phyloP scores from a whole-genome alignment of 1,140 invertebrate species.

The Trachelipus rathkii region DNA sequence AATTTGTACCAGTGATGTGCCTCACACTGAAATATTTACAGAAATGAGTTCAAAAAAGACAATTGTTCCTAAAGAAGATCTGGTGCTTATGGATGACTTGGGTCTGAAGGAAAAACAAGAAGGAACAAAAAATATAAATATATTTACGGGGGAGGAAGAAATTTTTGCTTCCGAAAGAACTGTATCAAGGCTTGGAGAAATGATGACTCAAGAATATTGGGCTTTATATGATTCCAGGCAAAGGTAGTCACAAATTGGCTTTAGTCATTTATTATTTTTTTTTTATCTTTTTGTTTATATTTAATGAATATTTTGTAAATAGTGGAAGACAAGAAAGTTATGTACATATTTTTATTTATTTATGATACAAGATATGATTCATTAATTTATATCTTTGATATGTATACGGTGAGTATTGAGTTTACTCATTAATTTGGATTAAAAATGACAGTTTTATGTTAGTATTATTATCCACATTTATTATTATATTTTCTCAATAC shows the following conservation, averaged over 20 bases:
- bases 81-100: constrained; percentile 90
- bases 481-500: no score
- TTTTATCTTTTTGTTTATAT: no score
- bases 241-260: constrained; percentile 14
- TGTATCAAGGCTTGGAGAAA: constrained; percentile 84
- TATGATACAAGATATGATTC: no score
- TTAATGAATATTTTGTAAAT: no score
- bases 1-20: constrained; percentile 71
- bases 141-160: constrained; percentile 97
- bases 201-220: constrained; percentile 52
- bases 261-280: no score
- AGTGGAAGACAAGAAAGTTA: no score
- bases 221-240: constrained; percentile 28
- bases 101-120: constrained; percentile 62
- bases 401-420: no score
- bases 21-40: constrained; percentile 71
- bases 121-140: constrained; percentile 55
- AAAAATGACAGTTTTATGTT: no score
- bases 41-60: constrained; percentile 49
- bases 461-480: no score
- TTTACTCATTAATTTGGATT: no score
- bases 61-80: constrained; percentile 60
- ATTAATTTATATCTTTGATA: no score
- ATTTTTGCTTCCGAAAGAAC: constrained; percentile 94
- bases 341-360: no score